Evolutionary conservation across 2,113 vertebrate species (phyloP).

Genomic region (Nerophis lumbriciformis): DNA sequence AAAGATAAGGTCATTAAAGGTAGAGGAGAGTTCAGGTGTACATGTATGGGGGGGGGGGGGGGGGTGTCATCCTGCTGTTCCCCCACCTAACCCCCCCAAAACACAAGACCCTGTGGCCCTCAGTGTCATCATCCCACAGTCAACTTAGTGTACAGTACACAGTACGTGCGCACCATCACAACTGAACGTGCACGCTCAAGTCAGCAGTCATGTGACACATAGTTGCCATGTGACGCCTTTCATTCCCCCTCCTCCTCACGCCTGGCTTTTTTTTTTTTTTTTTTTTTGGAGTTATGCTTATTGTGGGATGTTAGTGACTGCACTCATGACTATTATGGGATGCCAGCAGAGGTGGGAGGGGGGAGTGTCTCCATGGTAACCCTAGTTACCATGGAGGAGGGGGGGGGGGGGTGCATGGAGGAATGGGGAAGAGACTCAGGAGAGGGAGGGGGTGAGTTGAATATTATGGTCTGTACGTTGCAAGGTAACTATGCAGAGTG

Average conservation of each 20-base stretch:
- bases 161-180: conserved; percentile 54
- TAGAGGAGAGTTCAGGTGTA: background rate
- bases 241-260: conserved; percentile 37
- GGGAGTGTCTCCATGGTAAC: conserved; percentile 66
- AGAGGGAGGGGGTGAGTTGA: conserved; percentile 62
- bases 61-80: conserved; percentile 16
- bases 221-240: conserved; percentile 68
- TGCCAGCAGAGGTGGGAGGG: conserved; percentile 53
- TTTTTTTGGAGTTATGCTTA: conserved; percentile 78
- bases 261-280: conserved; percentile 17
- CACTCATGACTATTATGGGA: conserved; percentile 75
- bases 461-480: conserved; percentile 81
- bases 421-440: conserved; percentile 70
- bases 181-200: conserved; percentile 55
- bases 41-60: background rate
- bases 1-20: background rate
- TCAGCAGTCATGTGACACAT: conserved; percentile 71
- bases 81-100: accelerated
- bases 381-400: conserved; percentile 68
- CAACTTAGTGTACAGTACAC: conserved; percentile 31
- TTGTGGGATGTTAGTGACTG: conserved; percentile 77
- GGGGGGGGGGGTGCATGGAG: conserved; percentile 53
- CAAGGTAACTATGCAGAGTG: conserved; percentile 80
- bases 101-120: background rate
- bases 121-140: conserved; percentile 1